Base-by-base conservation (phyloP, 2,888 invertebrate species). In the Drosophila ezoana region DNA sequence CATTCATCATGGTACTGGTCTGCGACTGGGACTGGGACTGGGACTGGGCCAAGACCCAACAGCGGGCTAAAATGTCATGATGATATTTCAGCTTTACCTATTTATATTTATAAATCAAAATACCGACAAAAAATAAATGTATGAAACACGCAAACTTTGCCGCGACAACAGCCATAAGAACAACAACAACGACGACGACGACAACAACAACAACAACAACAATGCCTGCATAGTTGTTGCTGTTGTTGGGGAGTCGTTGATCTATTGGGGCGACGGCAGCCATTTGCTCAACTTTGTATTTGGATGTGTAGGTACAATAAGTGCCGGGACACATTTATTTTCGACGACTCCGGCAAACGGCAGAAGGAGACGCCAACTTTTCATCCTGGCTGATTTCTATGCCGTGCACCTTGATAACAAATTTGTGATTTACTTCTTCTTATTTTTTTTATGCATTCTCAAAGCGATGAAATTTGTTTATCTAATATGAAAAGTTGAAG, bases 21-120 rank as follows among this genome's bases (percentile, higher is more conserved):
- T 6, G 23, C 23, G 23, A 23, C 23, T 23, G 23, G 23, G 23
- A 23, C 23, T 1, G 20, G 20, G 20, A 23, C 52, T 51, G 43
- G 33, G 49, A 51, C 37, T 51, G 18, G 18, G 28, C 61, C 40
- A 20, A 35, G 49, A 43, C 23, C 48, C 40, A 32, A 11, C 18
- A 23, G 33, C 52, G 69, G 49, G 14, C 69, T 63, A 38, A 65
- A 74, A 76, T 82, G 77, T 71, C 81, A 74, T 71, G 69, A 76
- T 84, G 76, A 73, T 79, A 79, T 85, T 85, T 80, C 75, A 78
- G 78, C 79, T 68, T 79, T 49, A 73, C 73, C 77, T 73, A 72
- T 79, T 86, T 79, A 61, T 81, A 78, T 81, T 81, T 87, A 89
- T 89, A 89, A 89, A 89, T 89, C 89, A 89, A 86, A 87, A 67